Conservation (phyloP, 2,113 vertebrate genomes). For the Psephotus haematonotus region DNA sequence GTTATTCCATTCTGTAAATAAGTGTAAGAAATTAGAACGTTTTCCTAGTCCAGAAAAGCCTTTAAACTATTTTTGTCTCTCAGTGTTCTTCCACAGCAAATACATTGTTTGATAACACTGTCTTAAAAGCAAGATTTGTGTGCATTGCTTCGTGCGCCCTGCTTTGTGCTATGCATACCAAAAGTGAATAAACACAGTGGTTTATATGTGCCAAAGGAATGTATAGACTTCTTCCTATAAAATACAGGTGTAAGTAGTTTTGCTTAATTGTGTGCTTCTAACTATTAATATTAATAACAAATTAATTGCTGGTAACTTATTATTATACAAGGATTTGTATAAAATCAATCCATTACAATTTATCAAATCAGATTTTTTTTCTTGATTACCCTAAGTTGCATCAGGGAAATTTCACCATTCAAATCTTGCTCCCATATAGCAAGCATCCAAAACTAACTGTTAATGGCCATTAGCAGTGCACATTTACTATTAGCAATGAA, state of each 20-base stretch:
- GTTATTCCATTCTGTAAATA: neutral
- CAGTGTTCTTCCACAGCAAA: neutral
- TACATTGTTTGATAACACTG: neutral
- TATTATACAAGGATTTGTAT: neutral
- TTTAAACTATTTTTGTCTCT: neutral
- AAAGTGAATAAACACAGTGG: neutral
- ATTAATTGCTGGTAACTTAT: neutral
- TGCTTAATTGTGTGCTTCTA: neutral
- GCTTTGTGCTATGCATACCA: neutral
- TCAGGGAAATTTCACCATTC: neutral
- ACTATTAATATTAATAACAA: neutral
- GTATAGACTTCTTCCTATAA: neutral
- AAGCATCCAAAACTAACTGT: neutral
- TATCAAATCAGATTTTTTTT: neutral
- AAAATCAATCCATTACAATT: neutral
- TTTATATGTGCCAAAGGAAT: neutral
- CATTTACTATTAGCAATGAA: neutral
- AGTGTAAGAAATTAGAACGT: neutral
- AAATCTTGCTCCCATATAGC: neutral
- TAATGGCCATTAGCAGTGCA: accelerated
- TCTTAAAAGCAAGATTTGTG: neutral
- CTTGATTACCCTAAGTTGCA: neutral
- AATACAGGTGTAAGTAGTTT: neutral
- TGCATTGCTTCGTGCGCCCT: neutral
- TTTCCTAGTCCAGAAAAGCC: neutral